Percentiles rank a stretch among this genome's conserved stretches.
phyloP scores from a whole-genome alignment of 1,140 invertebrate species.

The Marisa cornuarietis region DNA sequence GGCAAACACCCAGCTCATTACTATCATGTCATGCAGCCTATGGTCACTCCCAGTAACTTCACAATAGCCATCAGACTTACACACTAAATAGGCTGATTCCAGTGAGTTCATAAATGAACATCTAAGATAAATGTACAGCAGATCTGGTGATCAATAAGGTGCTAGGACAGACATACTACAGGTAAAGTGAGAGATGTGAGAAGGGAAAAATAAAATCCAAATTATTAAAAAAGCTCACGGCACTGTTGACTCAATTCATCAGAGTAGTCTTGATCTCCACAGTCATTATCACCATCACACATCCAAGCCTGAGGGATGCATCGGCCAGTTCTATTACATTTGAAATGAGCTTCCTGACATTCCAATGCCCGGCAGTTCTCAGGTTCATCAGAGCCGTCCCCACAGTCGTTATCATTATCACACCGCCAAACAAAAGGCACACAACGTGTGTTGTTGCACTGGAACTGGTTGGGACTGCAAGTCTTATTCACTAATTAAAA shows the following conservation, averaged over 20 bases:
- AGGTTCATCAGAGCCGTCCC: slow-evolving; percentile 81
- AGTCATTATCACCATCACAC: slow-evolving; percentile 69
- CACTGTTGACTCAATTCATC: slow-evolving; percentile 51
- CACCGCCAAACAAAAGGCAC: slow-evolving; percentile 91
- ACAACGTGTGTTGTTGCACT: slow-evolving; percentile 90
- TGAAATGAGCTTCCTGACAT: slow-evolving; percentile 54
- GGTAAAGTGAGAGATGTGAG: neutral
- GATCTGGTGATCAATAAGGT: neutral
- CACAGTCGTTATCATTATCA: slow-evolving; percentile 92
- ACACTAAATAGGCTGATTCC: too few species aligned
- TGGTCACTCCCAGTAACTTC: too few species aligned
- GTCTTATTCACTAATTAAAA: slow-evolving; percentile 6
- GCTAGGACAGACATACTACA: neutral
- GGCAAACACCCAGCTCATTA: too few species aligned
- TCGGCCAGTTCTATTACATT: slow-evolving; percentile 66
- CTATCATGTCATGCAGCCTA: too few species aligned
- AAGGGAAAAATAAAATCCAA: neutral
- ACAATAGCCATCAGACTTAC: too few species aligned
- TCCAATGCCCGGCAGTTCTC: slow-evolving; percentile 64
- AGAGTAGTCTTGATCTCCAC: slow-evolving; percentile 46
- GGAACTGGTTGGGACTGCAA: slow-evolving; percentile 79
- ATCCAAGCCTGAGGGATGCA: slow-evolving; percentile 73
- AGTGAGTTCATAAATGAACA: too few species aligned
- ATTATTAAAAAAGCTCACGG: slow-evolving; percentile 35
- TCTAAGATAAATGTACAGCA: too few species aligned